Conservation (phyloP, 1,140 invertebrate species). For the Steinernema feltiae region DNA sequence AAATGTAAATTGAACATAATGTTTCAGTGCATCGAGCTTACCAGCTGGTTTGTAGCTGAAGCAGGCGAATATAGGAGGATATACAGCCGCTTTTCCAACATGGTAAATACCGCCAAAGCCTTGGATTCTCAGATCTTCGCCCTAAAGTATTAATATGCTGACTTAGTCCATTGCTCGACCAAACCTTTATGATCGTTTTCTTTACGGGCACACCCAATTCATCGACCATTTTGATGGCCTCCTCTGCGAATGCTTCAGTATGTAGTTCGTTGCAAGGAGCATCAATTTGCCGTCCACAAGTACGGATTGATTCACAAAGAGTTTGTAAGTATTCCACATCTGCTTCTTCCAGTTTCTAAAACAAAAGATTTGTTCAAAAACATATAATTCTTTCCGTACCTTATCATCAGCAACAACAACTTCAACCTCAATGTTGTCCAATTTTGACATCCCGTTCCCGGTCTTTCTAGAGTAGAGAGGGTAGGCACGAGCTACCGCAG, state of each 20-base stretch:
- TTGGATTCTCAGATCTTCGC: conserved; percentile 41
- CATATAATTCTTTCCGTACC: conserved; percentile 20
- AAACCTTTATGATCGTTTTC: conserved; percentile 46
- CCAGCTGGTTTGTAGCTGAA: conserved; percentile 67
- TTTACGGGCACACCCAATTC: conserved; percentile 20
- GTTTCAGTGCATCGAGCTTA: too few relatives aligned
- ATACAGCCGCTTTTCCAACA: conserved; percentile 73
- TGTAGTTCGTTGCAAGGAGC: conserved; percentile 47
- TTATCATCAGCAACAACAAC: conserved; percentile 47
- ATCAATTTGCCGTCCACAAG: conserved; percentile 43
- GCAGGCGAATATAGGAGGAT: conserved; percentile 73
- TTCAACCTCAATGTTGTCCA: conserved; percentile 33
- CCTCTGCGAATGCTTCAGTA: conserved; percentile 47
- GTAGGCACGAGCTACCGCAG: conserved; percentile 45
- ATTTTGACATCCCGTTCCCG: background rate
- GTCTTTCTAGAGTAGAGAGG: conserved; percentile 48
- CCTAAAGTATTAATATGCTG: too few relatives aligned
- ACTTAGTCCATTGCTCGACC: background rate
- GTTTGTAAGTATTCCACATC: conserved; percentile 46
- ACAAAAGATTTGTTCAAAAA: background rate
- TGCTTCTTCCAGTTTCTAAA: conserved; percentile 34
- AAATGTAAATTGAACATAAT: too few relatives aligned
- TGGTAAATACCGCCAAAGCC: conserved; percentile 69
- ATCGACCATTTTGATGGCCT: conserved; percentile 41
- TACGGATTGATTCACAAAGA: conserved; percentile 38